A percentile compares a stretch with the other conserved stretches of the same genome.
These are phyloP conservation scores for Lepilemur septentrionalis DNA, from an alignment of 2,797 vertebrate species.

Conservation along the genomic window DNA sequence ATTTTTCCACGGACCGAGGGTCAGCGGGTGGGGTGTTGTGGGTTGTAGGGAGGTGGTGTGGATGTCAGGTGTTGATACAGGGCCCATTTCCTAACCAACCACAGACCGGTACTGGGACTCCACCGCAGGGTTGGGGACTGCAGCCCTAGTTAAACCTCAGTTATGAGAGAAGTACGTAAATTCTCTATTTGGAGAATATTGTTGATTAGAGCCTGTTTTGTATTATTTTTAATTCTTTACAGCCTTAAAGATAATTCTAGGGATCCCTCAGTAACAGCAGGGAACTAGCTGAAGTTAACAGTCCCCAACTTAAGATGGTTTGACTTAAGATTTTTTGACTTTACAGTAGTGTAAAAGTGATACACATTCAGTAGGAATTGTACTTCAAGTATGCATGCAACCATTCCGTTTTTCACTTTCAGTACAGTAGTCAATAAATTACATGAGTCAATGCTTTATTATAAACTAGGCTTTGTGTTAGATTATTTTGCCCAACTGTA, in stretches of 20 bases:
- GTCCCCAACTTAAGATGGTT: background rate
- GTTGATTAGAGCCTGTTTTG: slow-evolving; percentile 1
- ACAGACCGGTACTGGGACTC: too few relatives aligned
- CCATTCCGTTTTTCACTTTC: background rate
- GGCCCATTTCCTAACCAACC: too few relatives aligned
- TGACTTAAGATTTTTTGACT: background rate
- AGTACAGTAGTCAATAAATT: background rate
- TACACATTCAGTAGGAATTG: background rate
- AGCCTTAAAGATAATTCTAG: background rate
- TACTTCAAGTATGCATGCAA: background rate
- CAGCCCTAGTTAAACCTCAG: background rate
- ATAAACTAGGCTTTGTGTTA: background rate
- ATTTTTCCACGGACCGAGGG: too few relatives aligned
- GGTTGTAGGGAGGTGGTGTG: too few relatives aligned
- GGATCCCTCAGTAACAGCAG: background rate
- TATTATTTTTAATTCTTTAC: background rate
- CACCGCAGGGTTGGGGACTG: too few relatives aligned
- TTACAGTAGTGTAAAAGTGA: background rate
- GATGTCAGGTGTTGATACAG: too few relatives aligned
- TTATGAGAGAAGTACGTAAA: background rate
- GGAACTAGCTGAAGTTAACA: background rate
- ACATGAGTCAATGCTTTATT: background rate
- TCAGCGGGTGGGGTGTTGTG: too few relatives aligned
- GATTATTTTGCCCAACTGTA: background rate
- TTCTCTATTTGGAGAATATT: background rate